These are phyloP conservation scores for Ianthella basta DNA, from an alignment of 37 sponge, comb jelly and placozoan genomes.

Conservation along the genomic window DNA sequence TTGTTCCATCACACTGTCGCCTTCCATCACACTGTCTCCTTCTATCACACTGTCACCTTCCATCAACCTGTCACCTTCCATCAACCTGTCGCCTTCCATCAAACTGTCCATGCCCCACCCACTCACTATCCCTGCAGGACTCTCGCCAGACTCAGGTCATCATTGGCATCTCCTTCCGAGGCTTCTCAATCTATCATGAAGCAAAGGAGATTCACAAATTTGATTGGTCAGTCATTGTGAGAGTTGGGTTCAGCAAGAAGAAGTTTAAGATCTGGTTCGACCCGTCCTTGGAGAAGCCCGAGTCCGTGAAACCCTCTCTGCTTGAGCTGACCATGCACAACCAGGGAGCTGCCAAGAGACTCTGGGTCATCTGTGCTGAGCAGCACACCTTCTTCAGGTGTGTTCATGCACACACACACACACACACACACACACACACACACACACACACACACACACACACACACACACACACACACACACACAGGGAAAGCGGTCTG, in stretches of 20 bases:
- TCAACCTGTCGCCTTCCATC: too few species aligned
- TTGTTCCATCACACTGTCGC: too few species aligned
- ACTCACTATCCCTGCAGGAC: constrained; percentile 8
- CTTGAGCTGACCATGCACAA: constrained; percentile 30
- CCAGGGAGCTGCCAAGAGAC: constrained; percentile 26
- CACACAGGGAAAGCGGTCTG: too few species aligned
- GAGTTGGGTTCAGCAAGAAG: constrained; percentile 31
- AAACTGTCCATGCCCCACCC: not conserved
- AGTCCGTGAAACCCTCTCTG: not conserved
- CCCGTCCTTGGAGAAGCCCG: constrained; percentile 11
- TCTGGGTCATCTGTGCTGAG: constrained; percentile 31
- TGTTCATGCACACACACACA: not conserved
- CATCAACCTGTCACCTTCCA: too few species aligned
- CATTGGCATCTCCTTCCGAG: constrained; percentile 28
- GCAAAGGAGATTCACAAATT: constrained; percentile 30
- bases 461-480: not conserved
- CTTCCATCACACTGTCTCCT: too few species aligned
- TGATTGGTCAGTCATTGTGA: constrained; percentile 24
- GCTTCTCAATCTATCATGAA: constrained; percentile 15
- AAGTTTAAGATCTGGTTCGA: constrained; percentile 39
- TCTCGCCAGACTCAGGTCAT: not conserved
- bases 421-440: not conserved
- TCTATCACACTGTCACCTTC: too few species aligned
- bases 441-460: not conserved
- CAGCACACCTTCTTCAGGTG: constrained; percentile 36